These are phyloP conservation scores for Myripristis jacobus DNA, from an alignment of 2,797 vertebrate genomes.

Conservation along the genomic window DNA sequence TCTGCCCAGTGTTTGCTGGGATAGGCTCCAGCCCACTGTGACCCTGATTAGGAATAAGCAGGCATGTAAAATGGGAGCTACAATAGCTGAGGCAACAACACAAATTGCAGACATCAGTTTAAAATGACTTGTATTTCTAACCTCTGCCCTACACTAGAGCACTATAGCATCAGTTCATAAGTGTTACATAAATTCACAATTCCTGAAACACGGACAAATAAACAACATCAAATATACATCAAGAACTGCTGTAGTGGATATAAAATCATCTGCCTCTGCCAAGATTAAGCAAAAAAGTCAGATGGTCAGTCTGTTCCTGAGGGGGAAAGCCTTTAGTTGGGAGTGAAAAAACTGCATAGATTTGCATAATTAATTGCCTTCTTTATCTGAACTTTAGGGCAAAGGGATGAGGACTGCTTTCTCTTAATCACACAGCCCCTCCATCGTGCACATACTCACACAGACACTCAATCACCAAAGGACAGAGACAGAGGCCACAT, in stretches of 20 bases:
- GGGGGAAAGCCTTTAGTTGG: background rate
- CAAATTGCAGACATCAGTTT: too few relatives aligned
- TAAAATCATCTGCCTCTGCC: background rate
- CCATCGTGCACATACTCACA: background rate
- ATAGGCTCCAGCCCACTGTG: too few relatives aligned
- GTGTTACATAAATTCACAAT: too few relatives aligned
- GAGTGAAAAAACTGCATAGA: background rate
- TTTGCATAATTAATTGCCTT: background rate
- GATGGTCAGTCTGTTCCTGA: background rate
- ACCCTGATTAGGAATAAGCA: too few relatives aligned
- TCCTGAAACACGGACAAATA: too few relatives aligned
- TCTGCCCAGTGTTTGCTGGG: too few relatives aligned
- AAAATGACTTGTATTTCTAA: too few relatives aligned
- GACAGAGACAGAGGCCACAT: conserved; percentile 1
- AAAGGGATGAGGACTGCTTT: background rate
- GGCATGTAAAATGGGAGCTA: too few relatives aligned
- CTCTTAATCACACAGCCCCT: background rate
- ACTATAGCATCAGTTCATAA: too few relatives aligned
- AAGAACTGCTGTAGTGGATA: background rate
- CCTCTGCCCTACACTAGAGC: too few relatives aligned
- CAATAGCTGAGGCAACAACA: too few relatives aligned
- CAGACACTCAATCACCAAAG: background rate
- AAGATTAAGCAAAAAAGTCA: background rate
- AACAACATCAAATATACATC: background rate
- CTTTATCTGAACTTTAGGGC: background rate